Base-by-base conservation (phyloP, 1,140 invertebrate species). In the Pachyrhynchus sulphureomaculatus region DNA sequence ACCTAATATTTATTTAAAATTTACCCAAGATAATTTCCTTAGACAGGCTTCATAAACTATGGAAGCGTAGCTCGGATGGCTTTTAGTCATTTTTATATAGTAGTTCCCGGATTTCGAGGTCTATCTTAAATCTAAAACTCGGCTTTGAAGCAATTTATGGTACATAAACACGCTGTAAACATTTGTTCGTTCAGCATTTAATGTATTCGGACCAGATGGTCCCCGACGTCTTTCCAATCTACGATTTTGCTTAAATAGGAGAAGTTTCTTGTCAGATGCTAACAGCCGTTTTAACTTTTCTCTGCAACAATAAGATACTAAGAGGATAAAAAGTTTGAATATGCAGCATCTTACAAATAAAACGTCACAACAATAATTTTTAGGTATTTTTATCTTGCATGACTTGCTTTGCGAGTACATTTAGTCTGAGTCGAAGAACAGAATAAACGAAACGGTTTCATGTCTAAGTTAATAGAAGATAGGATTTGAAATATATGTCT, bases 161-260 rank as follows among this genome's bases (percentile, higher is more conserved):
- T 51, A 34, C 29, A 51, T 51, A 51, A 51, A 51, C 48, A 51
- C 48, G 48, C 48, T 32, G 32, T 34, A 51, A 51, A 36, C 48
- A 51, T 51, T 51, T 36, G 48, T 51, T 51, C 29, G 24, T 36
- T 29, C 10, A 32, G 29, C 33, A 36, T 51, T 51, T 51, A 51
- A 51, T 51, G 48, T 51, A 36, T 32, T 34, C 48, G 29, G 18
- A 51, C 48, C 48, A 51, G 48, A 29, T 51, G 48, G 29, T 51
- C 48, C 17, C 48, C 48, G 29, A 36, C 29, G 18, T 32, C 33
- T 51, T 51, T 51, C 36, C 48, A 51, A 51, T 34, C 48, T 34
- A 15, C 17, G 32, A 51, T 51, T 17, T 32, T 15, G 32, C 48
- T 51, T 51, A 36, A 34, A 51, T 34, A 13, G 12, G 39, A 20